phyloP scores from a whole-genome alignment of 2,797 vertebrate species.

The Periparus ater region DNA sequence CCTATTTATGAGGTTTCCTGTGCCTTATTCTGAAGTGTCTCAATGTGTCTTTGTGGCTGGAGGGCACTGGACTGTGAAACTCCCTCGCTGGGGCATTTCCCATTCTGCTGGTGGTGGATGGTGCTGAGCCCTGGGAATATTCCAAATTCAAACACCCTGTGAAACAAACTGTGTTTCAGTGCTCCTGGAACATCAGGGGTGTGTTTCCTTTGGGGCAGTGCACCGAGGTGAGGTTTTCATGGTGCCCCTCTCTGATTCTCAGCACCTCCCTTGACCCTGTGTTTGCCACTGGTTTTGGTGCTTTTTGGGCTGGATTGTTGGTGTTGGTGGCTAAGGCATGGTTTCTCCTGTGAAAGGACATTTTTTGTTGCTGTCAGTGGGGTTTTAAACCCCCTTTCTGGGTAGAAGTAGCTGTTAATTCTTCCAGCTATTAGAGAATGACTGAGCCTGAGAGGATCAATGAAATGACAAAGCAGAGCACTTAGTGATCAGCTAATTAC shows the following conservation, averaged over 20 bases:
- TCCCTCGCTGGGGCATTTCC: background rate
- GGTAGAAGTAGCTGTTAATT: background rate
- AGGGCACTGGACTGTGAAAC: background rate
- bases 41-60: background rate
- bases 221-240: fast-evolving
- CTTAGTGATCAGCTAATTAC: constrained; percentile 21
- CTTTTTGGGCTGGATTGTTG: background rate
- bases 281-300: background rate
- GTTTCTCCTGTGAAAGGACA: background rate
- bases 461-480: background rate
- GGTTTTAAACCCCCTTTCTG: background rate
- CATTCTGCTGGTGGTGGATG: fast-evolving
- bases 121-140: background rate
- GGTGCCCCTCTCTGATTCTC: background rate
- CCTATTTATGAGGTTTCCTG: background rate
- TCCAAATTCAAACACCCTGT: fast-evolving
- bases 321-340: background rate
- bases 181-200: fast-evolving
- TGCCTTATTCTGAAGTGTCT: background rate
- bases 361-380: background rate
- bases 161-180: fast-evolving
- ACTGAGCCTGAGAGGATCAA: background rate
- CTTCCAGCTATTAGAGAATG: background rate
- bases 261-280: background rate
- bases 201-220: too few species aligned